Conservation (phyloP, 2,888 invertebrate species). For the Hirtodrosophila histrioides region DNA sequence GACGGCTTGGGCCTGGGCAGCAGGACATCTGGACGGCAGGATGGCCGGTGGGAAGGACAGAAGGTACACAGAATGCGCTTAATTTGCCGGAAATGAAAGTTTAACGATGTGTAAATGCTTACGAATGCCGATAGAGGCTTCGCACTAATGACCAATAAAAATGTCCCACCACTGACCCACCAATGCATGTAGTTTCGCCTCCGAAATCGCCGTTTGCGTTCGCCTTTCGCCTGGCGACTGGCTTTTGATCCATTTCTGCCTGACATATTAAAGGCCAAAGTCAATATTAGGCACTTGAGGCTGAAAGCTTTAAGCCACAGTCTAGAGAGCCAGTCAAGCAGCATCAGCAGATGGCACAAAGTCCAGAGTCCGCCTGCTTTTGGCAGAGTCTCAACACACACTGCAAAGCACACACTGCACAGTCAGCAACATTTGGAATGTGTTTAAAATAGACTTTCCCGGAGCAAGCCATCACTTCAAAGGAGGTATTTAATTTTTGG, state of each 20-base stretch:
- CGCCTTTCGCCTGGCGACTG: constrained; percentile 5
- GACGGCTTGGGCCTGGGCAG: not conserved
- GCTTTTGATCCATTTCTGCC: constrained; percentile 75
- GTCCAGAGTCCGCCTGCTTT: constrained; percentile 21
- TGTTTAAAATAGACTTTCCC: constrained; percentile 52
- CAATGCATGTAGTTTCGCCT: constrained; percentile 8
- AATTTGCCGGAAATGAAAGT: constrained; percentile 80
- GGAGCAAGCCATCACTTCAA: constrained; percentile 35
- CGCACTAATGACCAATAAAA: constrained; percentile 78
- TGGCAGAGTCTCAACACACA: constrained; percentile 29
- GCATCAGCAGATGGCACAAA: constrained; percentile 23
- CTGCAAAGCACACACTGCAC: constrained; percentile 12
- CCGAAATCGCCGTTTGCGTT: constrained; percentile 1
- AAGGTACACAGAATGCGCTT: constrained; percentile 74
- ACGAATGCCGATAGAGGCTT: constrained; percentile 76
- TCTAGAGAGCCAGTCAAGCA: constrained; percentile 22
- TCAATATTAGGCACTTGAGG: constrained; percentile 43
- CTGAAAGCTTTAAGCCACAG: constrained; percentile 41
- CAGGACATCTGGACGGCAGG: not conserved
- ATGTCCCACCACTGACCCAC: constrained; percentile 58
- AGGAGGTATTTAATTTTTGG: constrained; percentile 42
- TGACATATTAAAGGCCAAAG: constrained; percentile 57
- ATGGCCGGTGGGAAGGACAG: constrained; percentile 3
- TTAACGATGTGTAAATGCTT: constrained; percentile 81
- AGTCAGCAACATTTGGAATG: constrained; percentile 52